Evolutionary conservation across 2,113 vertebrate species (phyloP).

Genomic region (Engraulis encrasicolus): DNA sequence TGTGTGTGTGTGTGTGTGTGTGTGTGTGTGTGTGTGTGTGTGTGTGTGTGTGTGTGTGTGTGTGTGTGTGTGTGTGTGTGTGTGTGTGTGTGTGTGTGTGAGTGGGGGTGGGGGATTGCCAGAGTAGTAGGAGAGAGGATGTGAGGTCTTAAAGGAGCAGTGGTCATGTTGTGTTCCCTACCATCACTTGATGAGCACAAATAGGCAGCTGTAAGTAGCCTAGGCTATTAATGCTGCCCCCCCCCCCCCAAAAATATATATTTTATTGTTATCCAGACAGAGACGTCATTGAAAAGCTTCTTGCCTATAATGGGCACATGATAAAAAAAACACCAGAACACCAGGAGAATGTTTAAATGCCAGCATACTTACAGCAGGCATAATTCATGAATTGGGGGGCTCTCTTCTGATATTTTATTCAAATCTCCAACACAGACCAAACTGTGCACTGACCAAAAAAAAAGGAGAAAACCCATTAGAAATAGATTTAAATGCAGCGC

Average conservation of each 20-base stretch:
- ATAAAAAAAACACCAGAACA: too few species aligned
- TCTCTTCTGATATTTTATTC: not conserved
- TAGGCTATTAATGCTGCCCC: too few species aligned
- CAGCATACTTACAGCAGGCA: too few species aligned
- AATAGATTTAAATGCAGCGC: not conserved
- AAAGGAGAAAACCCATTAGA: not conserved
- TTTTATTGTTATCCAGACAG: too few species aligned
- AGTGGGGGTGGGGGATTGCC: not conserved
- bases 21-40: constrained; percentile 17
- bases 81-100: too few species aligned
- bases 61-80: not conserved
- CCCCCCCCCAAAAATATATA: too few species aligned
- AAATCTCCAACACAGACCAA: not conserved
- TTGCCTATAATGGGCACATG: too few species aligned
- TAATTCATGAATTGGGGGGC: not conserved
- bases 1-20: constrained; percentile 21
- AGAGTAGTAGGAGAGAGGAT: constrained; percentile 5
- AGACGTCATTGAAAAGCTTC: too few species aligned
- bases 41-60: not conserved
- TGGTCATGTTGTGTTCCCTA: not conserved
- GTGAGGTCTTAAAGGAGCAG: constrained; percentile 22
- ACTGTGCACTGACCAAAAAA: not conserved
- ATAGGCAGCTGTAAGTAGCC: too few species aligned
- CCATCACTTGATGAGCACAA: constrained; percentile 2
- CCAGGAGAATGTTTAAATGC: too few species aligned